Conservation (phyloP, 2,113 vertebrate genomes). For the Ifrita kowaldi region DNA sequence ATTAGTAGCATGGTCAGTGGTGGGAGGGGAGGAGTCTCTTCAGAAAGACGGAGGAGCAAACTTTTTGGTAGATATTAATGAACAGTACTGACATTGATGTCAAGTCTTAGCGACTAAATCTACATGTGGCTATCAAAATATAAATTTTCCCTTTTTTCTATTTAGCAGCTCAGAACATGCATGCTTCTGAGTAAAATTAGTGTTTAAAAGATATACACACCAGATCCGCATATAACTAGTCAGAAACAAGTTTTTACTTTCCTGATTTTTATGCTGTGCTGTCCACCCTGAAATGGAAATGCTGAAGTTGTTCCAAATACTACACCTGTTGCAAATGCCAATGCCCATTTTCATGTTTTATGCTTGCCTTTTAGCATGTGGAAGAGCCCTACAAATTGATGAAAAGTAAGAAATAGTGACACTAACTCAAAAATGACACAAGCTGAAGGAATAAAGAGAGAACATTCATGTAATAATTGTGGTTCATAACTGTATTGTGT, state of each 20-base stretch:
- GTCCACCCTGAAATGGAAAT: not conserved
- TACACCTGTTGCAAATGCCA: not conserved
- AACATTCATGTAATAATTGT: not conserved
- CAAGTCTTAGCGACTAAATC: not conserved
- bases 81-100: not conserved
- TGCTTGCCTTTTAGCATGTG: not conserved
- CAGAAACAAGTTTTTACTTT: not conserved
- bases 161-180: not conserved
- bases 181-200: not conserved
- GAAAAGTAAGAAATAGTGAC: not conserved
- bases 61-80: not conserved
- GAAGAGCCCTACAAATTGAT: not conserved
- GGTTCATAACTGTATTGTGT: not conserved
- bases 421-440: not conserved
- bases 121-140: not conserved
- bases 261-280: not conserved
- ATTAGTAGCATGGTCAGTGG: not conserved
- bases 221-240: not conserved
- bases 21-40: not conserved
- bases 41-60: not conserved
- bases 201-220: not conserved
- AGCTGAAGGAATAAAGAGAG: not conserved
- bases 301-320: not conserved
- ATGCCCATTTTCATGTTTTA: not conserved
- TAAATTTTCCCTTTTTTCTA: not conserved